Conservation (phyloP, 2,113 vertebrate species). For the Psilopsiagon aurifrons region DNA sequence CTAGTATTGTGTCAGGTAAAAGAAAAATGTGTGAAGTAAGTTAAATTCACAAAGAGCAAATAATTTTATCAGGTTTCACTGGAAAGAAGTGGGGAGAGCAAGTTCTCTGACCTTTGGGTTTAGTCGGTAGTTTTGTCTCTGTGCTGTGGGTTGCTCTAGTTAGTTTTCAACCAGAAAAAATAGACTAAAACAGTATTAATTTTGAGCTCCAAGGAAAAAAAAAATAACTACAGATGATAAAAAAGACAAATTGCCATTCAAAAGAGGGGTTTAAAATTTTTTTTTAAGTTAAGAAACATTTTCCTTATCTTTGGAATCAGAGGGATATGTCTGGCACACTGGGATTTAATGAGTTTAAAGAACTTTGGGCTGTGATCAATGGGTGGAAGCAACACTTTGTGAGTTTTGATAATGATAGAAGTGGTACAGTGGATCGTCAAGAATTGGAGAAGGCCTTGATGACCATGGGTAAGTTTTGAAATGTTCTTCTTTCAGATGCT, state of each 20-base stretch:
- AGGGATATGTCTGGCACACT: slow-evolving; percentile 85
- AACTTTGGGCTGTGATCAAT: slow-evolving; percentile 86
- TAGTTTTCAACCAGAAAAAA: background rate
- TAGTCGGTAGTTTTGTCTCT: background rate
- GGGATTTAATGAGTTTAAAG: slow-evolving; percentile 94
- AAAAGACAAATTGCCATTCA: background rate
- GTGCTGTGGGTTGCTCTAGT: background rate
- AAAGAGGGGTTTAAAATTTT: background rate
- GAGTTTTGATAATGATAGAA: slow-evolving; percentile 85
- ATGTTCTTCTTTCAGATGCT: background rate
- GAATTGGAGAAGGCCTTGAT: slow-evolving; percentile 88
- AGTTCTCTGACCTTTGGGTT: background rate
- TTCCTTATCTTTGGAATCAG: slow-evolving; percentile 80
- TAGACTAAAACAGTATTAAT: background rate
- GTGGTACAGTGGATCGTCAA: slow-evolving; percentile 86
- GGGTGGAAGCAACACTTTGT: slow-evolving; percentile 89
- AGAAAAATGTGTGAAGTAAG: background rate
- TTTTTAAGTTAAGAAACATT: background rate
- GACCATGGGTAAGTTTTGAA: slow-evolving; percentile 81
- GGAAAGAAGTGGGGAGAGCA: background rate
- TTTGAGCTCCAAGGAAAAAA: background rate
- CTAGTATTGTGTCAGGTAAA: background rate
- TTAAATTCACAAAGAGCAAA: background rate
- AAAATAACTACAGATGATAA: background rate
- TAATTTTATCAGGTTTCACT: background rate